Base-by-base conservation (phyloP, 1,140 invertebrate species). In the Ganaspis sp. region DNA sequence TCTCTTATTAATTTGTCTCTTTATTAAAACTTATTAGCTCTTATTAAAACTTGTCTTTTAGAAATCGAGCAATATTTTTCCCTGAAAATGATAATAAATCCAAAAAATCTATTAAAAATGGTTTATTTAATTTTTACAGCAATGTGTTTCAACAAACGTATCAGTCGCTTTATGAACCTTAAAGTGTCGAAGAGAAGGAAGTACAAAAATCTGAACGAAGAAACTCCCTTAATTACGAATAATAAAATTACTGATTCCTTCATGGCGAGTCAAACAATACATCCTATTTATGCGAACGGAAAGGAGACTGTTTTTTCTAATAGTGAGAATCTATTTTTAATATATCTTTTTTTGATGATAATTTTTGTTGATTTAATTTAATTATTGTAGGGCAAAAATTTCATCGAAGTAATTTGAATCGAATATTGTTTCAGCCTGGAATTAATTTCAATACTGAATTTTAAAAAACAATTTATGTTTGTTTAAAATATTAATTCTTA, bases 131-230 rank as follows among this genome's bases (percentile, higher is more conserved):
- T 70, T 72, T 79, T 90, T 89, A 38, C 81, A 92, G 91, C 85
- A 0, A 92, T 92, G 90, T 88, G 83, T 72, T 91, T 90, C 81
- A 91, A 91, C 73, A 78, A 74, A 4, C 81, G 77, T n/a, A 90
- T 92, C 70, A 88, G 76, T 23, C 72, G 72, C 5, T 88, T 85
- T 49, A 49, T 89, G 70, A 84, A 80, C 58, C 72, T 84, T n/a
- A 45, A 74, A 54, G 81, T 84, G 4, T 45, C 74, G 1, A 87
- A 75, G 29, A 85, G 79, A 26, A 85, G 77, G 49, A 83, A 83
- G 34, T 91, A 89, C 64, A 86, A 78, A 79, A 90, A 89, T 81
- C 74, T 90, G 9, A 83, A 72, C 21, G 90, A 91, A 58, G 77
- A 86, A 12, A 87, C 78, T 45, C 90, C 90, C 9, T 78, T 91